Evolutionary conservation across 2,113 vertebrate genomes (phyloP), one percentile per base, ranked within the genome.

Genomic region (Cebidichthys violaceus): DNA sequence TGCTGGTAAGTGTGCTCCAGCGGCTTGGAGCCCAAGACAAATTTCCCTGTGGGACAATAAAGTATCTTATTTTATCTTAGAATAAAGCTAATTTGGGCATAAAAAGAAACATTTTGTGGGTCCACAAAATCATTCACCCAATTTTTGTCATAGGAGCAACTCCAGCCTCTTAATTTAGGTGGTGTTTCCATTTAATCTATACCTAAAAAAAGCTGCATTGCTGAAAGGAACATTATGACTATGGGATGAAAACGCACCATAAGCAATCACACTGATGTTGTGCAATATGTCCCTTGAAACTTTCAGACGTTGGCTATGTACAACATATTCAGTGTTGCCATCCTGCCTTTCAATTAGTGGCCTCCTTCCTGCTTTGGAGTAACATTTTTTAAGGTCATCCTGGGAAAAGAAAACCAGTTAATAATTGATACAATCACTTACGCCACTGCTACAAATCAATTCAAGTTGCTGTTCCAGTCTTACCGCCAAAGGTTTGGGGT

Each of bases 191-290:
- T 14, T 27, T 59, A 29, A 61, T 62, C 9, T 66, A 14, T 8
- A 27, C 24, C 7, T 50, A 75, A 17, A 66, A 47, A 43, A 29
- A 55, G 18, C 9, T 27, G 10, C 13, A 45, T 27, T 61, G n/a
- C 52, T 37, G 35, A 39, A 65, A 54, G 20, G 33, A 65, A 65
- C n/a, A 60, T 75, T 41, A 10, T 39, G 22, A 13, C 6, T 43
- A 1, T 47, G 10, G 31, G 27, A 69, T 69, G 8, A 59, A 60
- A 77, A 86, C 89, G 1, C 52, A 95, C 95, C 94, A 79, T 94
- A 95, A 86, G 78, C 95, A 67, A 94, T 82, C 22, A 95, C 93
- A 69, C 1, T 93, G 77, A 96, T 91, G 71, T 93, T 92, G 1
- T 52, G 55, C 55, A 39, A 33, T 4, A 20, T 70, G 20, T 87